phyloP scores from a whole-genome alignment of 2,888 invertebrate genomes.

The Xanthorhoe spadicearia region DNA sequence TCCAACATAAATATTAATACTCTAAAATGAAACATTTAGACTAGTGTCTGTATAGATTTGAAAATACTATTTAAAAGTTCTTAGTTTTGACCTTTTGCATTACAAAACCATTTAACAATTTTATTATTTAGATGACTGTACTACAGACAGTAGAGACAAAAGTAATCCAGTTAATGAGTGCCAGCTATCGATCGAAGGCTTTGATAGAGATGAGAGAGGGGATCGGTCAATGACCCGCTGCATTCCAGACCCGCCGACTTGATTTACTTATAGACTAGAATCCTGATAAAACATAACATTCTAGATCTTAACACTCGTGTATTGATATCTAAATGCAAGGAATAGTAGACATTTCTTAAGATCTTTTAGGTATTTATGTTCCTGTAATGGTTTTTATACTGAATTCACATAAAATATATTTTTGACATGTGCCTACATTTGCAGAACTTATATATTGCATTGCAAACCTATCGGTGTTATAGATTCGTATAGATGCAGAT shows the following conservation, averaged over 20 bases:
- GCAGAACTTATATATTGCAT: too few species aligned
- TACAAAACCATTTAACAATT: neutral
- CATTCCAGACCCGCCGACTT: slow-evolving; percentile 77
- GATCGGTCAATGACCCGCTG: slow-evolving; percentile 78
- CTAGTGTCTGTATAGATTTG: neutral
- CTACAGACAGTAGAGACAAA: slow-evolving; percentile 25
- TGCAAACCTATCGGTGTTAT: too few species aligned
- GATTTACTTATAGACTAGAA: slow-evolving; percentile 70
- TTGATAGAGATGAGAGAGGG: slow-evolving; percentile 71
- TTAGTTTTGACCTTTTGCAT: neutral
- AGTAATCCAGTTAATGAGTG: slow-evolving; percentile 63
- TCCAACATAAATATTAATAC: too few species aligned
- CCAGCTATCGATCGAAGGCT: slow-evolving; percentile 74
- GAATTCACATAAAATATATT: too few species aligned
- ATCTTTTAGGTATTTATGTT: too few species aligned
- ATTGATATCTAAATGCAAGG: too few species aligned
- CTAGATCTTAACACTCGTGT: neutral
- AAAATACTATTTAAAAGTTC: neutral
- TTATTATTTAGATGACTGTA: neutral
- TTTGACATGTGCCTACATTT: too few species aligned
- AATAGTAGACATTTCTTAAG: too few species aligned
- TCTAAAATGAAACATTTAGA: too few species aligned
- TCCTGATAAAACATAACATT: slow-evolving; percentile 32
- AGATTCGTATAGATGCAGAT: too few species aligned
- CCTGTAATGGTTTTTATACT: too few species aligned